Conservation (phyloP, 2,113 vertebrate genomes). For the Sturnus vulgaris region DNA sequence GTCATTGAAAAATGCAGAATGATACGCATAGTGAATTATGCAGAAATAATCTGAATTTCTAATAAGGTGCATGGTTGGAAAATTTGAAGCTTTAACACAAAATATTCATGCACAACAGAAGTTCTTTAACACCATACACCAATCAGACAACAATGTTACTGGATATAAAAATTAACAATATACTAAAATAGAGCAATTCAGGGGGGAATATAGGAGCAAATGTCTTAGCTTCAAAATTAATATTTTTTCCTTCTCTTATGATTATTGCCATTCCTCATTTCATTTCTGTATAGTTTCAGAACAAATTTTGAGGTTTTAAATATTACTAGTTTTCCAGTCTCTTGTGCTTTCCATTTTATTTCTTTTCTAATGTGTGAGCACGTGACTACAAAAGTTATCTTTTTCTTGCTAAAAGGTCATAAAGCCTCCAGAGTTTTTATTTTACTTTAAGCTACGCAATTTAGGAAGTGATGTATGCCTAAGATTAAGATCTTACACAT, state of each 20-base stretch:
- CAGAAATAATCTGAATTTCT: slow-evolving; percentile 23
- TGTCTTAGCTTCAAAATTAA: not conserved
- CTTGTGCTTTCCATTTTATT: not conserved
- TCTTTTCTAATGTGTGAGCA: not conserved
- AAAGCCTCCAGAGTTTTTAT: not conserved
- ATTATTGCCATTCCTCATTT: not conserved
- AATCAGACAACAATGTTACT: slow-evolving; percentile 17
- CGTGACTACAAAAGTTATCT: rapidly evolving
- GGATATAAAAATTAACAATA: not conserved
- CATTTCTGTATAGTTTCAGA: not conserved
- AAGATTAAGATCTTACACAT: not conserved
- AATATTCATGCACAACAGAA: not conserved
- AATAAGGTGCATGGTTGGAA: not conserved
- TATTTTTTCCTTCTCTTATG: not conserved
- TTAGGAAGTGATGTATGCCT: not conserved
- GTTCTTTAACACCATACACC: not conserved
- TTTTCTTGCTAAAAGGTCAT: not conserved
- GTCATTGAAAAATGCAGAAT: not conserved
- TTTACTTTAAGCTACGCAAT: not conserved
- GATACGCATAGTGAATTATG: not conserved
- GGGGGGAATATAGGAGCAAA: not conserved
- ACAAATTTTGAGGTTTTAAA: not conserved
- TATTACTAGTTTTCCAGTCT: not conserved
- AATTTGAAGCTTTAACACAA: not conserved
- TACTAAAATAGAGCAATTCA: not conserved